Base-by-base conservation (phyloP, 2,888 invertebrate genomes). In the Aromia moschata region DNA sequence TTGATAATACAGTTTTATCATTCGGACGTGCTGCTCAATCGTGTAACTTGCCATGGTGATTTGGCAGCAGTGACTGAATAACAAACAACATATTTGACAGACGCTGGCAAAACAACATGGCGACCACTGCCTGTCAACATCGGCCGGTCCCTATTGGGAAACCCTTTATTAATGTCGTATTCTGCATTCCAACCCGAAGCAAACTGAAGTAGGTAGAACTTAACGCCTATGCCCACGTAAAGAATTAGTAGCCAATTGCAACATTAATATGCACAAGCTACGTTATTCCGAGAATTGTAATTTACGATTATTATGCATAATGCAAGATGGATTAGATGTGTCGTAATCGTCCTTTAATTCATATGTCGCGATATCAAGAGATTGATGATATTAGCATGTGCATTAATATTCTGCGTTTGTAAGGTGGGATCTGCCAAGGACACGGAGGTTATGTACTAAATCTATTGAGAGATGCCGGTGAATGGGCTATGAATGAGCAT, bases 391-490 rank as follows among this genome's bases (percentile, higher is more conserved):
- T 49, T 17, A 14, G 5, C 14, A 49, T 9, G 20, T 5, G 7
- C 25, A 25, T 25, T 49, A 49, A 25, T 49, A 49, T 49, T 49
- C 38, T 40, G 14, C 25, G 7, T 5, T 25, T 25, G 15, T 14
- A 30, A 37, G 7, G 37, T 31, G 18, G 16, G n/a, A 10, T 25
- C 12, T 15, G 11, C 20, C 38, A 58, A 58, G 58, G 58, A 58
- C 58, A 33, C 15, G 57, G 41, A 33, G 47, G 41, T 30, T 11
- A 18, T 49, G 49, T 16, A 49, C 56, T 47, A 47, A 47, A 58
- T 54, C 41, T 47, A 57, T 54, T 46, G 47, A 33, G 37, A 40
- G 38, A 15, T 25, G 30, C 30, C 15, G 15, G 31, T 3, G 33
- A 44, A 14, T 37, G 11, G 16, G 41, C 41, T 49, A 56, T 56